Evolutionary conservation across 2,888 invertebrate species (phyloP).

Genomic region (Hofmannophila pseudospretella): DNA sequence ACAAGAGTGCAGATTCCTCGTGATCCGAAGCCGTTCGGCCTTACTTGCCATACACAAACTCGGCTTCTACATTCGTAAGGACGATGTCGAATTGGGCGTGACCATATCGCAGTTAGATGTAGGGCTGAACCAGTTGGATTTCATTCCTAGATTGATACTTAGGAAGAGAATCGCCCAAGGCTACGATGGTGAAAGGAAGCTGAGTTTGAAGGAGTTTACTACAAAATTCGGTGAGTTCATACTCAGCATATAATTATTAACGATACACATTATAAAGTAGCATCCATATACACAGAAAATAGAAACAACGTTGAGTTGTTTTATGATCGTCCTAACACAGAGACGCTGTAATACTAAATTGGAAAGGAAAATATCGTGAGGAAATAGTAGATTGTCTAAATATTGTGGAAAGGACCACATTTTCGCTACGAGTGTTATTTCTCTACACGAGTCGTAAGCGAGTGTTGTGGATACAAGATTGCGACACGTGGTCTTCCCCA

Average conservation of each 20-base stretch:
- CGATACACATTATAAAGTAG: neutral
- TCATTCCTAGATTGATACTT: slow-evolving; percentile 45
- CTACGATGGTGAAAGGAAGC: slow-evolving; percentile 23
- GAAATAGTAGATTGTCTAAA: too few species aligned
- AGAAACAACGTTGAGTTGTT: too few species aligned
- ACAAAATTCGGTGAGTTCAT: slow-evolving; percentile 39
- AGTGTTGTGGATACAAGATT: too few species aligned
- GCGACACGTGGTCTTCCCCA: too few species aligned
- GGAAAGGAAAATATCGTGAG: too few species aligned
- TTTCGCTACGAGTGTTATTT: too few species aligned
- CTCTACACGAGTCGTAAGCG: too few species aligned
- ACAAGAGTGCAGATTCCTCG: slow-evolving; percentile 52
- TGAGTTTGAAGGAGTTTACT: slow-evolving; percentile 49
- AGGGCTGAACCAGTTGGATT: slow-evolving; percentile 32
- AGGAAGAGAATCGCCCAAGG: slow-evolving; percentile 28
- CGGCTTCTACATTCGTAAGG: slow-evolving; percentile 37
- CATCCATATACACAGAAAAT: neutral
- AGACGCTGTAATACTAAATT: too few species aligned
- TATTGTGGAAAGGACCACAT: too few species aligned
- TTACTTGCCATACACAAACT: slow-evolving; percentile 43
- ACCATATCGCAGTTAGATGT: slow-evolving; percentile 27
- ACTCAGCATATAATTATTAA: neutral
- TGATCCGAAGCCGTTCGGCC: slow-evolving; percentile 35
- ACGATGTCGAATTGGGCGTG: slow-evolving; percentile 33
- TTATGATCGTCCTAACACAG: too few species aligned